A percentile compares a stretch with the other conserved stretches of the same genome.
These are phyloP conservation scores for Chiridota heheva DNA, from an alignment of 35 echinoderm and acorn worm genomes.

Conservation along the genomic window DNA sequence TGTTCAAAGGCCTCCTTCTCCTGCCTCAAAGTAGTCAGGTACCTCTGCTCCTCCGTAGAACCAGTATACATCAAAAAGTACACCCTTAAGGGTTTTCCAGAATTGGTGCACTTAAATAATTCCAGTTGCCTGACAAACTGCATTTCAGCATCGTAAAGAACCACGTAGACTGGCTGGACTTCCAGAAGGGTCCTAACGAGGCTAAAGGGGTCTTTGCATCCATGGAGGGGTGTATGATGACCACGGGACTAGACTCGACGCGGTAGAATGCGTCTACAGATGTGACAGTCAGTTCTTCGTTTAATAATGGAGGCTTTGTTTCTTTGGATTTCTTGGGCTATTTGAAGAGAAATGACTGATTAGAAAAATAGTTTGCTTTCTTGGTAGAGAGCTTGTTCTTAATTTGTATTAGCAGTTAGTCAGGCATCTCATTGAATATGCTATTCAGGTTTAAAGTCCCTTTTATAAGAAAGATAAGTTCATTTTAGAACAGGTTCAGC, in stretches of 20 bases:
- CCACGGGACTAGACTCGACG: constrained; percentile 56
- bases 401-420: too few relatives aligned
- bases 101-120: constrained; percentile 73
- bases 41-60: constrained; percentile 92
- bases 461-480: too few relatives aligned
- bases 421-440: too few relatives aligned
- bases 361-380: too few relatives aligned
- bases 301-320: background rate
- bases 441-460: too few relatives aligned
- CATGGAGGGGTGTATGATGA: constrained; percentile 87
- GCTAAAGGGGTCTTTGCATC: constrained; percentile 86
- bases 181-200: constrained; percentile 80
- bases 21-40: constrained; percentile 73
- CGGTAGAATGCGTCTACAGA: constrained; percentile 81
- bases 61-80: constrained; percentile 92
- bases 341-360: too few relatives aligned
- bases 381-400: too few relatives aligned
- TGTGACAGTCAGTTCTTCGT: constrained; percentile 30
- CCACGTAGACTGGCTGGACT: constrained; percentile 80
- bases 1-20: constrained; percentile 95
- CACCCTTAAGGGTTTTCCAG: constrained; percentile 72
- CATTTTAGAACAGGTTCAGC: too few relatives aligned
- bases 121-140: constrained; percentile 97
- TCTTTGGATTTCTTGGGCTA: too few relatives aligned
- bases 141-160: constrained; percentile 96